Evolutionary conservation across 2,113 vertebrate genomes (phyloP), one percentile per base, ranked within the genome.

Genomic region (Sardina pilchardus): DNA sequence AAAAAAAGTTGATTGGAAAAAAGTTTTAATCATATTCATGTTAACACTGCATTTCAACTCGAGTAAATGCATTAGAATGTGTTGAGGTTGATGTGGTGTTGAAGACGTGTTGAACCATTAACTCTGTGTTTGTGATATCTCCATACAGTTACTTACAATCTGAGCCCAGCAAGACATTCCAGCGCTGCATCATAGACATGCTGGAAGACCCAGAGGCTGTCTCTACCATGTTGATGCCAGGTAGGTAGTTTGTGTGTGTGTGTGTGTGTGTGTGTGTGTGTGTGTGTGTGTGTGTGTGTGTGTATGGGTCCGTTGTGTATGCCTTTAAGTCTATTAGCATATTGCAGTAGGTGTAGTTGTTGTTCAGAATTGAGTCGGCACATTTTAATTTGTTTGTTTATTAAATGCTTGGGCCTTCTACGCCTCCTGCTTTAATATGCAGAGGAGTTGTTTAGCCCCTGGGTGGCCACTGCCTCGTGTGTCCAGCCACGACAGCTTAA

Each of bases 221-320:
- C 71, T 96, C 96, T 84, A 99, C 97, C 39, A 97, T 99, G 96
- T 92, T 97, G 78, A 95, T 99, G 87, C 98, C 98, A 95, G 97
- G 97, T 99, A 88, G 45, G 94, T 80, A 7, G n/a, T 59, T 82
- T 53, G 44, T 82, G 8, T 84, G 82, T 86, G 71, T 84, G 82
- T 82, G 59, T 81, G 81, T 82, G 48, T 82, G 44, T 67, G 36
- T 56, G 6, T 81, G 26, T 6, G 36, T 34, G 67, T 84, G 48
- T 36, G 4, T 83, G 12, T 24, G 81, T 81, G 6, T 44, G 2
- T n/a, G n/a, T 30, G 14, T 56, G 6, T 81, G 26, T 6, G 36
- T 34, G 67, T 84, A 39, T 36, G 4, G 81, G 12, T 24, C 63
- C 63, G 6, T 44, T n/a, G n/a, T 30, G 14, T 53, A 14, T 56